Evolutionary conservation across 2,113 vertebrate genomes (phyloP).

Genomic region (Muscicapa adusta): DNA sequence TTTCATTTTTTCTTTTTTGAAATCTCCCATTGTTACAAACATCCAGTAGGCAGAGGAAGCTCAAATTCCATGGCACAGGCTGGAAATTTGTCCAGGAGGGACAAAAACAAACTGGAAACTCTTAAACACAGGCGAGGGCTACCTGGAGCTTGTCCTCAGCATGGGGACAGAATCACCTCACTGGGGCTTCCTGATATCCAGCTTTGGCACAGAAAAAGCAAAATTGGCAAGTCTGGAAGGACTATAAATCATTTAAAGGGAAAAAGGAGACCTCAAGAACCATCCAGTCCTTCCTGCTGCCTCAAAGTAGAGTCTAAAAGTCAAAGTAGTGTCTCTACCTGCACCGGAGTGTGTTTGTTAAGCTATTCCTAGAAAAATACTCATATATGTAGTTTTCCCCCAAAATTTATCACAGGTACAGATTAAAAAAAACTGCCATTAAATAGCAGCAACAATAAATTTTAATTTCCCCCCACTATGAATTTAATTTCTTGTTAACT

Average conservation of each 20-base stretch:
- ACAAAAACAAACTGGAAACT: not conserved
- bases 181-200: not conserved
- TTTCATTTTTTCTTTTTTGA: not conserved
- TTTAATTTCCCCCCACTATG: not conserved
- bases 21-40: not conserved
- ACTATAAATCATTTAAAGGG: not conserved
- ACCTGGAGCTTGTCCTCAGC: not conserved
- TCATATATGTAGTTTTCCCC: not conserved
- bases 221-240: not conserved
- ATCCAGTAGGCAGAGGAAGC: conserved; percentile 24
- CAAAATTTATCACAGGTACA: not conserved
- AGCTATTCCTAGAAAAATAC: not conserved
- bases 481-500: conserved; percentile 20
- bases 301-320: not conserved
- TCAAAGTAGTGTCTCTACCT: not conserved
- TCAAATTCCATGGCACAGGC: not conserved
- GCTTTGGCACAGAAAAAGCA: not conserved
- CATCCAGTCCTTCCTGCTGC: not conserved
- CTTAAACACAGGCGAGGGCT: rapidly evolving
- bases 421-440: not conserved
- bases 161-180: rapidly evolving
- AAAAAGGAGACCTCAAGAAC: not conserved
- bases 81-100: not conserved
- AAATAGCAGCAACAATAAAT: conserved; percentile 26
- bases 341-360: rapidly evolving